phyloP scores from a whole-genome alignment of 1,140 invertebrate genomes.

The Bathynomus jamesi region DNA sequence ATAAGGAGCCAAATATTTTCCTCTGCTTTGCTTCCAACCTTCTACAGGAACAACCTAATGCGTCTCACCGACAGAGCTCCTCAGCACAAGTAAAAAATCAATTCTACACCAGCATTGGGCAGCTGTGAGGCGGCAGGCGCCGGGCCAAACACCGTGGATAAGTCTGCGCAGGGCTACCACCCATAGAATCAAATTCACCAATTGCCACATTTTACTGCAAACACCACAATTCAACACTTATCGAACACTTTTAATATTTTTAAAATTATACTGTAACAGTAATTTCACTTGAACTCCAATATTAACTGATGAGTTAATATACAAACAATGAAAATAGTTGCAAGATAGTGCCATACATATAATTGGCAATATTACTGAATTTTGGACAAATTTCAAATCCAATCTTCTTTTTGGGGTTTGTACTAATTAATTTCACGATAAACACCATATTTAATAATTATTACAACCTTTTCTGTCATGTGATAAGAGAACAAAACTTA shows the following conservation, averaged over 20 bases:
- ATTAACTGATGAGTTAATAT: neutral
- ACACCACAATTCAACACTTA: neutral
- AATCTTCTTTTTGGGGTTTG: neutral
- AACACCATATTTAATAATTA: too few species aligned
- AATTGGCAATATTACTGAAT: neutral
- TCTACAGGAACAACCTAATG: neutral
- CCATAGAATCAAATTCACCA: too few species aligned
- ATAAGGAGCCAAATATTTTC: too few species aligned
- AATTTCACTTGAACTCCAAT: neutral
- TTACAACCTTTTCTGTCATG: too few species aligned
- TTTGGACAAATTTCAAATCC: neutral
- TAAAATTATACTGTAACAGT: neutral
- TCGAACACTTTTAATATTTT: neutral
- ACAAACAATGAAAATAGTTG: neutral
- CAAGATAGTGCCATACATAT: neutral
- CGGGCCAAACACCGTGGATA: neutral
- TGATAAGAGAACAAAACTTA: too few species aligned
- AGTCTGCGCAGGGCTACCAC: neutral
- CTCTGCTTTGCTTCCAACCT: too few species aligned
- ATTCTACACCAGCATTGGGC: neutral
- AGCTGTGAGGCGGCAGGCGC: neutral
- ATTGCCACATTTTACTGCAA: too few species aligned
- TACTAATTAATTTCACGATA: neutral
- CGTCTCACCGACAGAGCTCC: neutral
- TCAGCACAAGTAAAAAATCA: neutral